Conservation (phyloP, 2,797 vertebrate genomes). For the Gouania willdenowi region DNA sequence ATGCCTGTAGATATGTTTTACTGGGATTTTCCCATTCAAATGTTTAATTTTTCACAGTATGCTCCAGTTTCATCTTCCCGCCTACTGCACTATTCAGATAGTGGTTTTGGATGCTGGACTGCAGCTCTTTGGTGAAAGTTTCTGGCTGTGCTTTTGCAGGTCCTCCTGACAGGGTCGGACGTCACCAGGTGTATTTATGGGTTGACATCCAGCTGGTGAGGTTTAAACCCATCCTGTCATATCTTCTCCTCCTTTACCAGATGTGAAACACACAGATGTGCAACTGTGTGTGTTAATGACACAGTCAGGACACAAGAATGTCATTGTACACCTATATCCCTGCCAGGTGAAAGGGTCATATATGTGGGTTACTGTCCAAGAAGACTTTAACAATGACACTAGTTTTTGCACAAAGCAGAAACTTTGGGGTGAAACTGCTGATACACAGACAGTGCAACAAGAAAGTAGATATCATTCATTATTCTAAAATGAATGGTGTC, state of each 20-base stretch:
- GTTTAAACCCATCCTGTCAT: slow-evolving; percentile 45
- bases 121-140: slow-evolving; percentile 26
- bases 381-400: slow-evolving; percentile 28
- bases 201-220: slow-evolving; percentile 56
- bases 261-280: slow-evolving; percentile 26
- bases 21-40: too few relatives aligned
- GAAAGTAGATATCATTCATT: too few relatives aligned
- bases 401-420: slow-evolving; percentile 10
- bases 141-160: slow-evolving; percentile 27
- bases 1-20: too few relatives aligned
- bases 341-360: slow-evolving; percentile 8
- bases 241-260: slow-evolving; percentile 34
- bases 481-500: too few relatives aligned
- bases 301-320: slow-evolving; percentile 22
- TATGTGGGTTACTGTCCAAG: slow-evolving; percentile 13
- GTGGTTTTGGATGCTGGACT: slow-evolving; percentile 17
- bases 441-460: too few relatives aligned
- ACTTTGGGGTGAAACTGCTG: not conserved
- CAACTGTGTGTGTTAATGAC: slow-evolving; percentile 33
- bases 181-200: slow-evolving; percentile 50
- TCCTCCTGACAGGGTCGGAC: slow-evolving; percentile 32
- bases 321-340: slow-evolving; percentile 25
- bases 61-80: too few relatives aligned
- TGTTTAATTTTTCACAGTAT: too few relatives aligned
- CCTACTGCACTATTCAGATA: slow-evolving; percentile 2